Conservation (phyloP, 2,888 invertebrate species). For the Lasioglossum pauxillum region DNA sequence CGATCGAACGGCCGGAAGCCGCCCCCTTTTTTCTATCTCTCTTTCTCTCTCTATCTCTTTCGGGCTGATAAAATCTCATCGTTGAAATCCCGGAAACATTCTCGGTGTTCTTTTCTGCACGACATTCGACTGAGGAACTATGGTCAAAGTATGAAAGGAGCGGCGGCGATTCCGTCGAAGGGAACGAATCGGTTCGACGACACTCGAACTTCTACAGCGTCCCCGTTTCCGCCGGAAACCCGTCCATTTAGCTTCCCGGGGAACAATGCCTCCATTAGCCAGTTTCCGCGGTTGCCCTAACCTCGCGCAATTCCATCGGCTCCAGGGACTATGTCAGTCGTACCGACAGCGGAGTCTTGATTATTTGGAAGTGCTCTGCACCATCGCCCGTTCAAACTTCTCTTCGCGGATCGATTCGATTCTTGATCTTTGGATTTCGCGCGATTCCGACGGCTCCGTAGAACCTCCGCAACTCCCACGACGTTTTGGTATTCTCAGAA, state of each 20-base stretch:
- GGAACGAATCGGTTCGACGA: constrained; percentile 3
- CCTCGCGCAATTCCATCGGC: constrained; percentile 26
- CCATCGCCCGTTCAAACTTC: background rate
- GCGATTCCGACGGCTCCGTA: background rate
- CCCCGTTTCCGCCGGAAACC: constrained; percentile 65
- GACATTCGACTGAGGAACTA: constrained; percentile 40
- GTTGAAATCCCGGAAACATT: background rate
- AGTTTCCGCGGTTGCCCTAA: constrained; percentile 57
- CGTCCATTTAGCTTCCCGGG: constrained; percentile 71
- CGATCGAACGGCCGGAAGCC: constrained; percentile 12
- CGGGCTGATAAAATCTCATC: background rate
- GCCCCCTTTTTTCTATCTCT: constrained; percentile 4
- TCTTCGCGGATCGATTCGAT: background rate
- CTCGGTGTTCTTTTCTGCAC: background rate
- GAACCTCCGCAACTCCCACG: background rate
- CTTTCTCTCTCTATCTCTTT: background rate
- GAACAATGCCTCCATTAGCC: constrained; percentile 78
- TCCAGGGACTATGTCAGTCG: constrained; percentile 22
- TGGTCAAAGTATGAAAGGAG: background rate
- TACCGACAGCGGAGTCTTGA: constrained; percentile 1
- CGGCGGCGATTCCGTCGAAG: constrained; percentile 19
- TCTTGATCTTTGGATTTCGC: constrained; percentile 5
- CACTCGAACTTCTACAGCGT: constrained; percentile 26
- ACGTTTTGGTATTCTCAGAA: background rate
- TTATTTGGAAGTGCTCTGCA: background rate